Percentiles rank a stretch among this genome's conserved stretches.
Conservation (phyloP, 1,140 invertebrate genomes). For the Carcinoscorpius rotundicauda region DNA sequence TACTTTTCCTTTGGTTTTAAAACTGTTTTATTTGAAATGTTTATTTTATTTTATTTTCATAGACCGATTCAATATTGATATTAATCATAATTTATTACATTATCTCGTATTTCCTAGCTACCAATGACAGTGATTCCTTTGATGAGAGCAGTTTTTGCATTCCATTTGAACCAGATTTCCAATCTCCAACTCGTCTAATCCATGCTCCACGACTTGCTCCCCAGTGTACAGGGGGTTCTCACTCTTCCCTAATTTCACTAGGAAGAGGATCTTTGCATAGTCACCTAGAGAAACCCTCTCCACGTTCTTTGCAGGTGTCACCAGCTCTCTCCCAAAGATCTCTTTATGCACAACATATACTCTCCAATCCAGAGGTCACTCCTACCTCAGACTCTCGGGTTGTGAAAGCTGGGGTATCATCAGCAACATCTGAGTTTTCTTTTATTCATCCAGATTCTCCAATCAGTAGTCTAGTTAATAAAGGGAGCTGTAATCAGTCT, state of each 20-base stretch:
- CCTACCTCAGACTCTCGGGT: constrained; percentile 10
- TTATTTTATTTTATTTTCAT: too few relatives aligned
- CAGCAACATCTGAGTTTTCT: constrained; percentile 22
- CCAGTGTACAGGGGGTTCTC: constrained; percentile 17
- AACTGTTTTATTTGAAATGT: too few relatives aligned
- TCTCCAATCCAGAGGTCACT: constrained; percentile 18
- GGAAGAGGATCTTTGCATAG: constrained; percentile 14
- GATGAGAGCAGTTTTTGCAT: too few relatives aligned
- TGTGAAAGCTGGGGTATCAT: constrained; percentile 14
- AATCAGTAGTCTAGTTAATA: constrained; percentile 6
- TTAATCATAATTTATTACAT: too few relatives aligned
- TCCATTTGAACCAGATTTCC: constrained; percentile 3
- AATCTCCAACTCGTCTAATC: constrained; percentile 13
- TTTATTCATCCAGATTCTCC: constrained; percentile 22
- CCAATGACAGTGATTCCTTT: too few relatives aligned
- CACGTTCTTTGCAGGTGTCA: constrained; percentile 17
- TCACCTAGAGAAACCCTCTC: constrained; percentile 15
- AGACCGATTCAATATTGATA: too few relatives aligned
- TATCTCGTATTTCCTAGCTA: too few relatives aligned
- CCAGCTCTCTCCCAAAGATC: constrained; percentile 22
- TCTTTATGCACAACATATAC: constrained; percentile 22
- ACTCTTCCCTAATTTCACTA: constrained; percentile 19
- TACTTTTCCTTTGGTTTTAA: too few relatives aligned
- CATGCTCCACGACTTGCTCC: constrained; percentile 17
- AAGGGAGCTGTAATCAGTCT: neutral